phyloP scores from a whole-genome alignment of 1,140 invertebrate genomes.

The Kradibia gibbosae region DNA sequence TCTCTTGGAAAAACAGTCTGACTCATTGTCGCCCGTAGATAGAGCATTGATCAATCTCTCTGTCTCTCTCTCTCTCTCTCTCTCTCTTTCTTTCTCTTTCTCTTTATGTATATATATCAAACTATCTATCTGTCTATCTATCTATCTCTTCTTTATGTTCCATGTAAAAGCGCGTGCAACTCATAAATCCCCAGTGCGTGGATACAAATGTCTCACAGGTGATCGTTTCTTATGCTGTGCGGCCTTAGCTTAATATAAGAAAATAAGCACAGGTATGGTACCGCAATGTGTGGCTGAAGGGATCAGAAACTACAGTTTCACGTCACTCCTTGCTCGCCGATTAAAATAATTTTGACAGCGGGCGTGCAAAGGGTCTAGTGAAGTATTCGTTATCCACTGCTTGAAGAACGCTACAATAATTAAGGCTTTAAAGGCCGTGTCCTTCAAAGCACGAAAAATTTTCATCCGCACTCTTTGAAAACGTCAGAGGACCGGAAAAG shows the following conservation, averaged over 20 bases:
- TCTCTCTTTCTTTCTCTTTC: not conserved
- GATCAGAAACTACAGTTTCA: not conserved
- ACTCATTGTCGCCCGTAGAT: not conserved
- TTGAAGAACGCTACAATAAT: too few relatives aligned
- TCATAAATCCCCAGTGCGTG: conserved; percentile 15
- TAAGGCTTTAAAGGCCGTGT: too few relatives aligned
- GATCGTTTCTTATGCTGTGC: conserved; percentile 15
- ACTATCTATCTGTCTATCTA: not conserved
- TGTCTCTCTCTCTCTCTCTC: not conserved
- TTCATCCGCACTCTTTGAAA: too few relatives aligned
- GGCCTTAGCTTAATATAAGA: not conserved
- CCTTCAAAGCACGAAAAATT: too few relatives aligned
- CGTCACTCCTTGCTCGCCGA: too few relatives aligned
- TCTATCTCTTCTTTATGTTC: not conserved
- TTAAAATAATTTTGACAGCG: too few relatives aligned
- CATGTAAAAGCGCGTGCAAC: too few relatives aligned
- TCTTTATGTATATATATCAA: not conserved
- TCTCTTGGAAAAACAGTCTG: not conserved
- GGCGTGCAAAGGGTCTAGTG: too few relatives aligned
- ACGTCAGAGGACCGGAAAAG: too few relatives aligned
- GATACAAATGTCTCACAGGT: conserved; percentile 23
- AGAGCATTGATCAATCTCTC: not conserved
- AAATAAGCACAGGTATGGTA: not conserved
- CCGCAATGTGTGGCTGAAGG: conserved; percentile 4
- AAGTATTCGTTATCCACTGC: too few relatives aligned